phyloP scores from a whole-genome alignment of 2,113 vertebrate genomes.

The Pica pica region DNA sequence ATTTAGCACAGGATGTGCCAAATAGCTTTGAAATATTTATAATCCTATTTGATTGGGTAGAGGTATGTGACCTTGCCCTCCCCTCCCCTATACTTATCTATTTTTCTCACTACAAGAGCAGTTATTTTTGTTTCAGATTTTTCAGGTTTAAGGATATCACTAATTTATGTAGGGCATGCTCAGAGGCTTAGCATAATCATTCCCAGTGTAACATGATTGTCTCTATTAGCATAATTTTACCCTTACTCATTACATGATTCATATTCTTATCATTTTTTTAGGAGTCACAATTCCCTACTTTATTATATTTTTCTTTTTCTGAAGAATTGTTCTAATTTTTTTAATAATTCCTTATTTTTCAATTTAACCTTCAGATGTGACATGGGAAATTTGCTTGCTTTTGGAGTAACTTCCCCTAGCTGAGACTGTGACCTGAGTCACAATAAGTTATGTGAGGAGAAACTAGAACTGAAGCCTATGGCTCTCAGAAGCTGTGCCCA shows the following conservation, averaged over 20 bases:
- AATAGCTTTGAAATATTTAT: not conserved
- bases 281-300: conserved; percentile 14
- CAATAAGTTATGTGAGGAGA: not conserved
- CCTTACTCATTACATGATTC: conserved; percentile 8
- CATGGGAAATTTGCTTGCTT: not conserved
- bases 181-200: conserved; percentile 26
- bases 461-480: not conserved
- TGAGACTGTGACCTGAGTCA: not conserved
- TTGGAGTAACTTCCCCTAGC: not conserved
- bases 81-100: not conserved
- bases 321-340: conserved; percentile 18
- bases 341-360: not conserved
- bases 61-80: not conserved
- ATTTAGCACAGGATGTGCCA: not conserved
- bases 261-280: not conserved
- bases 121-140: not conserved
- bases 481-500: not conserved
- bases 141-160: conserved; percentile 4
- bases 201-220: conserved; percentile 10
- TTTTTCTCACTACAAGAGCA: not conserved
- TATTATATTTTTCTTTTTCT: conserved; percentile 35
- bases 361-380: not conserved
- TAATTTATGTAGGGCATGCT: conserved; percentile 21
- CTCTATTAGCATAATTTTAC: conserved; percentile 44
- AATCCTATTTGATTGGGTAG: not conserved